phyloP scores from a whole-genome alignment of 2,888 invertebrate genomes.

The Hydriomena furcata region DNA sequence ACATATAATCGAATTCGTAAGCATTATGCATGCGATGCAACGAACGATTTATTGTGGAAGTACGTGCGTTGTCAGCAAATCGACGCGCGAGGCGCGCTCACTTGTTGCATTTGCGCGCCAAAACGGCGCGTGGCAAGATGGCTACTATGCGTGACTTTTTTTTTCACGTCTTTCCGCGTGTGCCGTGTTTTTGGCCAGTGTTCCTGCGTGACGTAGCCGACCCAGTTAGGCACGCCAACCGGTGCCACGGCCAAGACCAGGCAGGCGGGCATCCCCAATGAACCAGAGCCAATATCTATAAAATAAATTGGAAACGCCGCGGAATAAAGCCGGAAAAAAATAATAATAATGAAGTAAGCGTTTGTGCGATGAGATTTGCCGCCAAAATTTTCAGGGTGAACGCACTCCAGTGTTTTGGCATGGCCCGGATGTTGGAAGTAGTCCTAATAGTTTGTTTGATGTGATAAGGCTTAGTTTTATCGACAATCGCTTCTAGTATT shows the following conservation, averaged over 20 bases:
- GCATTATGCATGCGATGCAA: constrained; percentile 71
- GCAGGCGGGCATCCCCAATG: constrained; percentile 79
- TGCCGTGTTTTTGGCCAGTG: constrained; percentile 78
- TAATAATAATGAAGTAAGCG: constrained; percentile 78
- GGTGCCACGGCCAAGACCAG: constrained; percentile 81
- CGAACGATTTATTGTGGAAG: constrained; percentile 77
- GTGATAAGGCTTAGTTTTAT: constrained; percentile 67
- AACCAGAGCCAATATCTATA: constrained; percentile 83
- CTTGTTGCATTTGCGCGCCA: constrained; percentile 53
- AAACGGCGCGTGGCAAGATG: constrained; percentile 71
- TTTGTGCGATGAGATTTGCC: constrained; percentile 62
- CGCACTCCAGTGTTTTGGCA: constrained; percentile 81
- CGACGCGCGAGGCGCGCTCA: constrained; percentile 41
- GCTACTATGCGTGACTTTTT: constrained; percentile 54
- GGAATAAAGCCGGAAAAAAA: constrained; percentile 69
- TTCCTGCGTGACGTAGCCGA: constrained; percentile 76
- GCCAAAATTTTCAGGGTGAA: constrained; percentile 77
- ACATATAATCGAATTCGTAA: constrained; percentile 65
- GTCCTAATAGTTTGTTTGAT: constrained; percentile 77
- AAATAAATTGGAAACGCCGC: constrained; percentile 77
- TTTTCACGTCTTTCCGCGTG: constrained; percentile 75
- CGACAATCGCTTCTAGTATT: constrained; percentile 35
- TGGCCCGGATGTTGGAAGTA: constrained; percentile 64
- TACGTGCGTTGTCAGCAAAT: constrained; percentile 71
- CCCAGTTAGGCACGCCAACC: constrained; percentile 81